Conservation (phyloP, 2,888 invertebrate species). For the Mellilla xanthometata region DNA sequence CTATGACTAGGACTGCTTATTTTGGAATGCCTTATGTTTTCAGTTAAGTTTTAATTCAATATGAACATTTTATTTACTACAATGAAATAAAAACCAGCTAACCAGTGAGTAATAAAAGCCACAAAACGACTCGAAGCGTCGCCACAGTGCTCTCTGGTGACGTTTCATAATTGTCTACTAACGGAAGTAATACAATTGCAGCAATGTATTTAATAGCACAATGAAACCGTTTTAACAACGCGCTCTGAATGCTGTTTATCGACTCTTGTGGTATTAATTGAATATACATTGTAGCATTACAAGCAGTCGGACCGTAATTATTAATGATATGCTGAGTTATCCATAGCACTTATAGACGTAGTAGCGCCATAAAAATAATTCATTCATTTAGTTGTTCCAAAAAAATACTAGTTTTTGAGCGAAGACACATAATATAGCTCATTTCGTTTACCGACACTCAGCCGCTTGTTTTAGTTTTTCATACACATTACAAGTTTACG, state of each 20-base stretch:
- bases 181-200: constrained; percentile 54
- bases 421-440: too few species aligned
- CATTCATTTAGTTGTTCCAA: too few species aligned
- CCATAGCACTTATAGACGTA: too few species aligned
- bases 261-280: constrained; percentile 43
- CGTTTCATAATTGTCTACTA: constrained; percentile 41
- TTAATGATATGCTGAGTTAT: not conserved
- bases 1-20: too few species aligned
- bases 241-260: constrained; percentile 50
- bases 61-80: not conserved
- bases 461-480: too few species aligned
- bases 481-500: too few species aligned
- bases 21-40: too few species aligned
- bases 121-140: constrained; percentile 19
- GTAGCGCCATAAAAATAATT: too few species aligned
- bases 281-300: constrained; percentile 34
- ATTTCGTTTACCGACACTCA: too few species aligned
- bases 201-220: constrained; percentile 56
- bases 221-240: constrained; percentile 52
- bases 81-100: not conserved
- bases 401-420: too few species aligned
- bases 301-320: not conserved
- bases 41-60: too few species aligned
- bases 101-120: constrained; percentile 1
- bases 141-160: constrained; percentile 16